phyloP scores from a whole-genome alignment of 2,113 vertebrate genomes.

The Psophia crepitans region DNA sequence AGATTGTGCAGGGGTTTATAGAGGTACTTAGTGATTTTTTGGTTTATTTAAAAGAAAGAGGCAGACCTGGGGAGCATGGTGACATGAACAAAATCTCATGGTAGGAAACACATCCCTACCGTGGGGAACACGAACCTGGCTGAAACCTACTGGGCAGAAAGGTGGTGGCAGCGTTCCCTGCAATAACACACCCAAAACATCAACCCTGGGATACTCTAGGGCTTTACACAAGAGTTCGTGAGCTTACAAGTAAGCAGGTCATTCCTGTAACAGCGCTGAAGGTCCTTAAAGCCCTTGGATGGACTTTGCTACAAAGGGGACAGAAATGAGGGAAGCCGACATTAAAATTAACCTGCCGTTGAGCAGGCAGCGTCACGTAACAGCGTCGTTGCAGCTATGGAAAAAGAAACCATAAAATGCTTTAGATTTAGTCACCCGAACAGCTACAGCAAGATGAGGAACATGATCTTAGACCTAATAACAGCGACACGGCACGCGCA shows the following conservation, averaged over 20 bases:
- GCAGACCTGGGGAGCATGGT: constrained; percentile 12
- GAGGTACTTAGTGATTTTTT: constrained; percentile 54
- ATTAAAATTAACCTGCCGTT: not conserved
- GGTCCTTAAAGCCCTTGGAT: not conserved
- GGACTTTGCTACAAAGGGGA: not conserved
- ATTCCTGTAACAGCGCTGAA: not conserved
- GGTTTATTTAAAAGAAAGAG: constrained; percentile 37
- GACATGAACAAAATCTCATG: not conserved
- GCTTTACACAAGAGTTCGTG: not conserved
- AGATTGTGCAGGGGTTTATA: constrained; percentile 33
- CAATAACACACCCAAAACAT: not conserved
- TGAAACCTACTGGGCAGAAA: not conserved
- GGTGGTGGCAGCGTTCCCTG: not conserved
- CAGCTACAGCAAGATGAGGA: not conserved
- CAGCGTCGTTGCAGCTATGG: not conserved
- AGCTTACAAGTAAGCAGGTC: not conserved
- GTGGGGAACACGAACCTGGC: not conserved
- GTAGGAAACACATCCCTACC: constrained; percentile 6
- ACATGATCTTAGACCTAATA: fast-evolving
- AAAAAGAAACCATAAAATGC: not conserved
- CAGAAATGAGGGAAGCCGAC: not conserved
- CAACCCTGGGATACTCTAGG: not conserved
- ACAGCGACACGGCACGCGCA: not conserved
- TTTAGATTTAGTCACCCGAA: not conserved
- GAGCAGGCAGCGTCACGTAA: fast-evolving